Conservation (phyloP, 2,888 invertebrate genomes). For the Quadroppia sp. region DNA sequence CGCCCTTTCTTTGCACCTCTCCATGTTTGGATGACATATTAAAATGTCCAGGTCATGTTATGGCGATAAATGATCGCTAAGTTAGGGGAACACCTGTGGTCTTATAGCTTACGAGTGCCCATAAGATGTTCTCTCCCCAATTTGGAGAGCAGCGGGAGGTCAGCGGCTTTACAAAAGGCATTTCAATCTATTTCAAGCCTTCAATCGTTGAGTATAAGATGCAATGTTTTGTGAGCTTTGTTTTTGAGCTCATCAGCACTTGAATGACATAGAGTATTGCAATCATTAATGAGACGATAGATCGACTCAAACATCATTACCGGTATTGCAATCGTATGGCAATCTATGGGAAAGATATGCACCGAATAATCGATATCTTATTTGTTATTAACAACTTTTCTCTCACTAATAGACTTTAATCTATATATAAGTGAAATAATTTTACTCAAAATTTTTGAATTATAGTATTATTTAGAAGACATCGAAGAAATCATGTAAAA, state of each 20-base stretch:
- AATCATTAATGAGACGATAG: background rate
- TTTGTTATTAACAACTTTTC: conserved; percentile 3
- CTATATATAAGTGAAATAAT: background rate
- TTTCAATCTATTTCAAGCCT: conserved; percentile 32
- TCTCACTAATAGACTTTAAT: conserved; percentile 24
- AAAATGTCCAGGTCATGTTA: conserved; percentile 31
- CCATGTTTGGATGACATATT: conserved; percentile 14
- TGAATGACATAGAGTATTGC: background rate
- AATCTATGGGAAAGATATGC: conserved; percentile 6
- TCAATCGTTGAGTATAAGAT: conserved; percentile 5
- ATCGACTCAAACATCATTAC: conserved; percentile 8
- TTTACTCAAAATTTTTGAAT: background rate
- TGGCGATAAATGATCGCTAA: conserved; percentile 26
- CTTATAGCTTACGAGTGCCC: background rate
- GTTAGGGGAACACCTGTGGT: conserved; percentile 34
- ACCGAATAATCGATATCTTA: background rate
- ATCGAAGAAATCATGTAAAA: conserved; percentile 10
- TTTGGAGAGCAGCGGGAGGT: conserved; percentile 28
- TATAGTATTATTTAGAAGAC: background rate
- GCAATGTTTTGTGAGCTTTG: background rate
- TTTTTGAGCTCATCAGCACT: conserved; percentile 27
- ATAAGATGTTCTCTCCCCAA: conserved; percentile 29
- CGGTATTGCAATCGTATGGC: background rate
- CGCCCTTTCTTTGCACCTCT: conserved; percentile 31
- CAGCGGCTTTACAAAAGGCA: conserved; percentile 30